Evolutionary conservation across 2,888 invertebrate genomes (phyloP).

Genomic region (Ormyrus thymus): DNA sequence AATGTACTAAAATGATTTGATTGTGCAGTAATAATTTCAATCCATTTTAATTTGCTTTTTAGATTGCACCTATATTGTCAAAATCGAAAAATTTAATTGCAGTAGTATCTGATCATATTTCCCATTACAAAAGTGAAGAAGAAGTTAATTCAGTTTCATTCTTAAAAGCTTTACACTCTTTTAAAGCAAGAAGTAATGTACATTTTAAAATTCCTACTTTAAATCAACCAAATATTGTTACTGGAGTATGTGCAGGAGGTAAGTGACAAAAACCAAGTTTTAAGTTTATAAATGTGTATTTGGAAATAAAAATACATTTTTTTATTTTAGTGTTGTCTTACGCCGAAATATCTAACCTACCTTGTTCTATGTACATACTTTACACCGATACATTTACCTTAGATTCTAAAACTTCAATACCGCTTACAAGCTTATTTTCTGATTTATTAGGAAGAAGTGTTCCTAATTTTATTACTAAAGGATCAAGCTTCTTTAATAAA

Average conservation of each 20-base stretch:
- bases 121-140: constrained; percentile 63
- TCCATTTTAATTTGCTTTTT: constrained; percentile 42
- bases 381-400: constrained; percentile 68
- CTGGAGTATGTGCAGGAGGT: constrained; percentile 71
- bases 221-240: constrained; percentile 69
- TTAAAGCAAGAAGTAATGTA: constrained; percentile 57
- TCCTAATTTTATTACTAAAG: constrained; percentile 58
- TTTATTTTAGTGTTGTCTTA: constrained; percentile 66
- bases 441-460: constrained; percentile 59
- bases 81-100: constrained; percentile 62
- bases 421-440: constrained; percentile 65
- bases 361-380: constrained; percentile 67
- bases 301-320: constrained; percentile 48
- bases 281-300: constrained; percentile 45
- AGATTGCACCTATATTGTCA: constrained; percentile 65
- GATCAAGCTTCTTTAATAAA: constrained; percentile 67
- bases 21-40: too few relatives aligned
- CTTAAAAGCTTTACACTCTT: constrained; percentile 64
- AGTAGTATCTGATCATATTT: constrained; percentile 65
- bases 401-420: constrained; percentile 66
- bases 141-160: constrained; percentile 61
- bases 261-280: constrained; percentile 40
- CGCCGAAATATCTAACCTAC: constrained; percentile 65
- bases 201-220: constrained; percentile 59
- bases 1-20: neutral